Base-by-base conservation (phyloP, 2,113 vertebrate genomes). In the Bubalus kerabau region DNA sequence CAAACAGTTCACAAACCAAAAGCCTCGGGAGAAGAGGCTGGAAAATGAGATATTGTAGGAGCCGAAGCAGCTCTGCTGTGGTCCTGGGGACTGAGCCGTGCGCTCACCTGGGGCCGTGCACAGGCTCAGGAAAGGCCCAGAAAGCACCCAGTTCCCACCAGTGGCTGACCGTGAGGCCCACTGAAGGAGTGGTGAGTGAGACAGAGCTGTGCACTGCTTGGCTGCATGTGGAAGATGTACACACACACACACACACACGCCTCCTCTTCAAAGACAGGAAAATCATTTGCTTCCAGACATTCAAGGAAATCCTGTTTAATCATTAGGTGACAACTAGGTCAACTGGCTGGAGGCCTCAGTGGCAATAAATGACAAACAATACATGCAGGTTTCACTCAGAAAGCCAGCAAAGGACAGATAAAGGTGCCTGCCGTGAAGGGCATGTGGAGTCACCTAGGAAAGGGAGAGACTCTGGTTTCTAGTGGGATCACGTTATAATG, bases 171-270 rank as follows among this genome's bases (percentile, higher is more conserved):
- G 11, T n/a, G 30, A n/a, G 50, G 19, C 6, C 54, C 80, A n/a
- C 48, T 54, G 50, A 23, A n/a, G 32, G 48, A 13, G 19, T 0
- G 50, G 19, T 1, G 26, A 19, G 28, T n/a, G 21, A n/a, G 19
- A 54, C 80, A 52, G 80, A n/a, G 48, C 19, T 7, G 19, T 4
- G 19, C 0, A 21, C 80, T n/a, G 19, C 80, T 23, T 19, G 17
- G 48, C 80, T n/a, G 30, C 15, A 4, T 6, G 15, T 30, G 16
- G 78, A 12, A 50, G 78, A 19, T 32, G 46, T 78, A 2, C 1
- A 0, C 26, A 10, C 74, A 2, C 4, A 28, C n/a, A 36, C n/a
- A 30, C 43, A 48, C 43, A 17, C 43, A 17, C 7, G 0, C 28
- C 48, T 82, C 50, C 48, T 52, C 30, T n/a, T 54, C 80, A 54